Conservation (phyloP, 2,888 invertebrate species). For the Lydus trimaculatus region DNA sequence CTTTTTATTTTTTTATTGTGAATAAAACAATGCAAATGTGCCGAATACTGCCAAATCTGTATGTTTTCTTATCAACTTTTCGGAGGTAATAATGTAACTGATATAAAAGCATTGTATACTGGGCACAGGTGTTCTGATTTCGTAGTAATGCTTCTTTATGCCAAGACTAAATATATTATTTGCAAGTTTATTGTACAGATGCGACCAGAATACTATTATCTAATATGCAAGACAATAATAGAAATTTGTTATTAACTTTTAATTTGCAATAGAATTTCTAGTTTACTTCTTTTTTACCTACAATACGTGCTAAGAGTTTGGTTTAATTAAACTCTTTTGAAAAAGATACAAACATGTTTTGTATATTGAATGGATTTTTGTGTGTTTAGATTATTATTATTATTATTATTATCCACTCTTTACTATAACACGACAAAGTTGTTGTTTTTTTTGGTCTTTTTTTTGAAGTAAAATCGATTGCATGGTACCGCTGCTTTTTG, state of each 20-base stretch:
- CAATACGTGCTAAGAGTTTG: background rate
- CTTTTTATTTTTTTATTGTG: background rate
- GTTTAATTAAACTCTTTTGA: background rate
- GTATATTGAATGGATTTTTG: background rate
- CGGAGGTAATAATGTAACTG: constrained; percentile 35
- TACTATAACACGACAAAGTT: background rate
- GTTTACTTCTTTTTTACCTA: background rate
- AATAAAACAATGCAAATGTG: background rate
- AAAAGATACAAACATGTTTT: background rate
- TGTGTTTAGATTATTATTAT: background rate
- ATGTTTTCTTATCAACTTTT: constrained; percentile 21
- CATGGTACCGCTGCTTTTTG: constrained; percentile 35
- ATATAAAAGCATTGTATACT: constrained; percentile 32
- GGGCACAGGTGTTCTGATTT: constrained; percentile 45
- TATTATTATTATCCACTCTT: background rate
- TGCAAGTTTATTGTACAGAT: constrained; percentile 45
- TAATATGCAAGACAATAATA: constrained; percentile 3
- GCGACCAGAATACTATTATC: constrained; percentile 30
- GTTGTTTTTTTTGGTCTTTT: background rate
- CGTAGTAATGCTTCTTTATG: constrained; percentile 46
- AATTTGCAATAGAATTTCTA: background rate
- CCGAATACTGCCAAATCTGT: background rate
- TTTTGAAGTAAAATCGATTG: background rate
- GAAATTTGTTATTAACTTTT: background rate
- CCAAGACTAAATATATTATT: constrained; percentile 44